Evolutionary conservation across 2,797 vertebrate genomes (phyloP), one percentile per base, ranked within the genome.

Genomic region (Emys orbicularis): DNA sequence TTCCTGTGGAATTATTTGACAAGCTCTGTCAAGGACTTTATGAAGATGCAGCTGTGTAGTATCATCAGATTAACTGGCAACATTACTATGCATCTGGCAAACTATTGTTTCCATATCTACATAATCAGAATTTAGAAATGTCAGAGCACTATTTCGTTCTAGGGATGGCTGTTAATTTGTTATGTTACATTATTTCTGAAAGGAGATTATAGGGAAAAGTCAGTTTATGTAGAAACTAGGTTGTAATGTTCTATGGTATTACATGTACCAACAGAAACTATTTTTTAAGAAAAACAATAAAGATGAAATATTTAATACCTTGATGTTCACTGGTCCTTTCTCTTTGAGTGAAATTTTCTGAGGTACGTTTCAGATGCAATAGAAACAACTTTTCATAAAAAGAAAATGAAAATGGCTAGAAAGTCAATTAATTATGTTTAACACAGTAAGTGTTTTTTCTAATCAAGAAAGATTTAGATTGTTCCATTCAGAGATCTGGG

Each of bases 91-190:
- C 13, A 86, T 3, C 53, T 81, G 74, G 31, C 31, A 84, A 79
- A 50, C 72, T 81, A 91, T 92, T 12, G 59, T 91, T 52, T 23
- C 54, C 47, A 29, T 65, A 56, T 6, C 90, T 29, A 54, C 6
- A 13, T 7, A 49, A 11, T 54, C 72, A 89, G 57, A 95, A 90
- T 90, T 90, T 94, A 92, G 84, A 93, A 37, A 93, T 94, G 82
- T 16, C 85, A 1, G 94, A 92, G 5, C 77, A 23, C 72, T 94
- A 16, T 1, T 92, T 93, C 83, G 88, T 72, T 6, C 92, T 37
- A 49, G 54, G 85, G 47, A 81, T n/a, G 72, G 34, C 50, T 84
- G 29, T 2, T 50, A 72, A 52, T 77, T 85, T 91, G 8, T 65
- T 79, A 37, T 56, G 77, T 93, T 86, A 50, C 52, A 44, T 49